Percentiles rank a stretch among this genome's conserved stretches.
phyloP scores from a whole-genome alignment of 2,797 vertebrate species.

The Enteromius argenteus region DNA sequence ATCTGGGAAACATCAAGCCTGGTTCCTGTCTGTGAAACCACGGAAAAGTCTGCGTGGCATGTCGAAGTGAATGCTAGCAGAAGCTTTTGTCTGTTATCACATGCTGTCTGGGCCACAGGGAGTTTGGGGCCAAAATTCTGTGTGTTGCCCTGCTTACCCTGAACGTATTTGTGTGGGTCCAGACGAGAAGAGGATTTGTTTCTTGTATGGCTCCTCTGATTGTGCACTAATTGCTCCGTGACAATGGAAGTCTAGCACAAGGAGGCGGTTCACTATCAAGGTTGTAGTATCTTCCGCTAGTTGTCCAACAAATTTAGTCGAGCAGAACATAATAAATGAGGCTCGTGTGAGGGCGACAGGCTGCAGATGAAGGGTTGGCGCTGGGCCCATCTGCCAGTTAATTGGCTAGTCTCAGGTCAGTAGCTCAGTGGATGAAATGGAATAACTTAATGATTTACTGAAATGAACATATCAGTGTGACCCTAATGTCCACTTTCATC shows the following conservation, averaged over 20 bases:
- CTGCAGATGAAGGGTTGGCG: constrained; percentile 63
- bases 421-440: constrained; percentile 24
- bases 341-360: constrained; percentile 63
- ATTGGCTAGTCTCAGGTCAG: constrained; percentile 29
- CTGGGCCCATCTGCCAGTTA: constrained; percentile 57
- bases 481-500: background rate
- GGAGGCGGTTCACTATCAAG: constrained; percentile 31
- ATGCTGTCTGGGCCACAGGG: background rate
- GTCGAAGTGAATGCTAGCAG: constrained; percentile 17
- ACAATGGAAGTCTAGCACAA: constrained; percentile 63
- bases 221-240: constrained; percentile 57
- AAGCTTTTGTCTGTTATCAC: constrained; percentile 34
- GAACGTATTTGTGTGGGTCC: constrained; percentile 13
- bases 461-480: background rate
- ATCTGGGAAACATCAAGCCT: constrained; percentile 36
- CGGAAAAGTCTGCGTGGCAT: constrained; percentile 4
- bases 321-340: constrained; percentile 66
- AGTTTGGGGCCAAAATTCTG: background rate
- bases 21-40: constrained; percentile 38
- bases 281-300: constrained; percentile 58
- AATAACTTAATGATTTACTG: background rate
- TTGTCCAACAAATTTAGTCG: constrained; percentile 62
- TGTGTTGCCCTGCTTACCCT: background rate
- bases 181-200: background rate
- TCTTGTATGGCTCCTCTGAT: constrained; percentile 24